Evolutionary conservation across 2,113 vertebrate species (phyloP), one percentile per base, ranked within the genome.

Genomic region (Astur gentilis): DNA sequence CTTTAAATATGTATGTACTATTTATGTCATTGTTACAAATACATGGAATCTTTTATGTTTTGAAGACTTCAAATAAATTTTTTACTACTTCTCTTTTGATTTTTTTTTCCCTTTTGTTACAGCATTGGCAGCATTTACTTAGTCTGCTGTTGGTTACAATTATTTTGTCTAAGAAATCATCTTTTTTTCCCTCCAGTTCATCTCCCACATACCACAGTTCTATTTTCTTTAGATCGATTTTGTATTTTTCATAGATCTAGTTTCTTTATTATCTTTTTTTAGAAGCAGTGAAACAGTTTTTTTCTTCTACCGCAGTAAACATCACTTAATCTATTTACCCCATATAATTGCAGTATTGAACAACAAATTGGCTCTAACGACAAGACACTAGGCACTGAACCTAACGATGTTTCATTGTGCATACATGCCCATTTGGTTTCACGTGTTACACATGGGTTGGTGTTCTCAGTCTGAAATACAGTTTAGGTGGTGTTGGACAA

Each of bases 11-110:
- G 31, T n/a, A 50, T 69, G 54, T 57, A 71, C 70, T 95, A 62
- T 97, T 96, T 95, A 81, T 91, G 71, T 44, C n/a, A 66, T 93
- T 85, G 87, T 97, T 82, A 92, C 64, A 94, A 95, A 97, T 89
- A 93, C 81, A 83, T 7, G 18, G 81, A 80, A 81, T 94, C 27
- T 89, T 89, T 97, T 95, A 81, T 27, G 90, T 80, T 93, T 96
- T 93, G 50, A 96, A 93, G 88, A 80, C 66, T 75, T 91, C 20
- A 54, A 55, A 87, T 57, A 10, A 9, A 0, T 60, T 79, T 93
- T 77, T 91, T 52, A 64, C 47, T 11, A n/a, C 18, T 84, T 93
- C 83, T 81, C 73, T 77, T 75, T 92, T 79, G 11, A 29, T 58
- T 80, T 90, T 87, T 90, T 87, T 52, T 93, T 66, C 15, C 72